Conservation (phyloP, 37 sponge, comb jelly and placozoan species). For the Halichondria panicea region DNA sequence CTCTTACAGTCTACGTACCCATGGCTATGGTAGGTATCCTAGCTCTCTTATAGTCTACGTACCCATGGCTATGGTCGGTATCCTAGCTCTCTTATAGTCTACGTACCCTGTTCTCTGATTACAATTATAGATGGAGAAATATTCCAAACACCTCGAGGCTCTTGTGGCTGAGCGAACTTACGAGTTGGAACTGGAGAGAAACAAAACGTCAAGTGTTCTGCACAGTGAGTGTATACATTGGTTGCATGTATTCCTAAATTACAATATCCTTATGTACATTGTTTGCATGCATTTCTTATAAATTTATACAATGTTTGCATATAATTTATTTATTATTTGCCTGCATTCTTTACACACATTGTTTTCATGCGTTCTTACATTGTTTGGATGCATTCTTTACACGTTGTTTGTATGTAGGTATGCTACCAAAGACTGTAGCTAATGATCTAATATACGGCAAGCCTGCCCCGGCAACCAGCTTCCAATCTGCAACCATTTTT, state of each 20-base stretch:
- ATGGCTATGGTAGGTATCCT: neutral
- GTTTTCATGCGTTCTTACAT: too few relatives aligned
- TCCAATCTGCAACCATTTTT: conserved; percentile 70
- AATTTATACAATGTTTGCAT: too few relatives aligned
- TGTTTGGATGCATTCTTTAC: too few relatives aligned
- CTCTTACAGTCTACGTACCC: neutral
- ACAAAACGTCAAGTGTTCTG: conserved; percentile 75
- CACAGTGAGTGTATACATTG: conserved; percentile 61
- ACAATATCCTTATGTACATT: neutral
- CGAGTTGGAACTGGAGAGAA: conserved; percentile 79
- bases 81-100: neutral
- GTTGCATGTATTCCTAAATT: neutral
- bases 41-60: neutral
- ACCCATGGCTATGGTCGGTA: neutral
- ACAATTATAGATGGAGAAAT: conserved; percentile 83
- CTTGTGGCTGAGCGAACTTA: conserved; percentile 86
- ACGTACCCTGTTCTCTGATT: too few relatives aligned
- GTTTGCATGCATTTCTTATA: too few relatives aligned
- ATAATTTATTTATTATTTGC: too few relatives aligned
- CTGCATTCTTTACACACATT: too few relatives aligned
- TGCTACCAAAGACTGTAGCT: conserved; percentile 82
- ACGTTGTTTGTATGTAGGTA: conserved; percentile 42
- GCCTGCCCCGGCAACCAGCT: conserved; percentile 49
- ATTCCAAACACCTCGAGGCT: conserved; percentile 85
- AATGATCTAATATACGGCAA: conserved; percentile 87